Evolutionary conservation across 2,113 vertebrate genomes (phyloP).

Genomic region (Theristicus caerulescens): DNA sequence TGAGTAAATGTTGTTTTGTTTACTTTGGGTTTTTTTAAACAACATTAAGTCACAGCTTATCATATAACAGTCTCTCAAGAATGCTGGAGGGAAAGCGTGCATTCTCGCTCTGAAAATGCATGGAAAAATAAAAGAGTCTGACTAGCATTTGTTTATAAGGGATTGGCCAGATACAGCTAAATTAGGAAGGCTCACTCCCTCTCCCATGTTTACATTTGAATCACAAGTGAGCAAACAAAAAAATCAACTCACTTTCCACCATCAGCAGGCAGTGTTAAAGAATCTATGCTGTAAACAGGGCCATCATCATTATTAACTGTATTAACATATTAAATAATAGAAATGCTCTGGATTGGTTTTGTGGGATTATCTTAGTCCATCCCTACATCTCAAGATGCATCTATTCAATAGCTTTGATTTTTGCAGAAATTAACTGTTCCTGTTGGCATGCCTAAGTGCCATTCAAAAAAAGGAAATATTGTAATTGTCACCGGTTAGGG

Average conservation of each 20-base stretch:
- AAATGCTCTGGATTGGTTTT: background rate
- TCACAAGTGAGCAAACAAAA: background rate
- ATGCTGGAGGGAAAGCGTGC: background rate
- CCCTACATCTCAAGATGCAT: background rate
- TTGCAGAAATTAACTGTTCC: background rate
- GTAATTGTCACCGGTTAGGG: background rate
- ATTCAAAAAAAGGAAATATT: background rate
- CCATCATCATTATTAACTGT: background rate
- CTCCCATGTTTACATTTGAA: background rate
- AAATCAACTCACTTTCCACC: background rate
- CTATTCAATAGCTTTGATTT: background rate
- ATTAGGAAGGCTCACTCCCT: background rate
- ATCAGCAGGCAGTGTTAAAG: background rate
- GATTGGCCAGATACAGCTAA: background rate
- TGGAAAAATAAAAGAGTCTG: constrained; percentile 3
- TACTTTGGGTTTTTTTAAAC: background rate
- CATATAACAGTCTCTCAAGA: background rate
- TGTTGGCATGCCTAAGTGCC: background rate
- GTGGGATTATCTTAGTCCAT: background rate
- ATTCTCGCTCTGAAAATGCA: background rate
- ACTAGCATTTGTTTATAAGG: background rate
- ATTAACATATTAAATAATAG: background rate
- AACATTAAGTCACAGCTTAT: constrained; percentile 25
- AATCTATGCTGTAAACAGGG: background rate
- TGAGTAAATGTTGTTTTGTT: constrained; percentile 41